Conservation (phyloP, 2,113 vertebrate species). For the Strix aluco region DNA sequence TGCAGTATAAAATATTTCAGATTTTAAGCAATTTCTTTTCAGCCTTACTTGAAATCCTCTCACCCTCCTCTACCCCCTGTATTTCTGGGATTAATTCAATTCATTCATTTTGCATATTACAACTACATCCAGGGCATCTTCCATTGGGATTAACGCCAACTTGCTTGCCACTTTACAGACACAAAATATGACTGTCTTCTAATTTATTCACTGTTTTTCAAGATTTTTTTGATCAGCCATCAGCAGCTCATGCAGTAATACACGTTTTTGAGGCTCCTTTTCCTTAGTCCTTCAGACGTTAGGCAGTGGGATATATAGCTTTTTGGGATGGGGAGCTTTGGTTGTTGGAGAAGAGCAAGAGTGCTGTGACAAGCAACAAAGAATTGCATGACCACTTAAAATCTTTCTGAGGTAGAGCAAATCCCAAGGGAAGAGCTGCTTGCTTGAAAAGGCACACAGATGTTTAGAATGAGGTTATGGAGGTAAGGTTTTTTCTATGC, state of each 20-base stretch:
- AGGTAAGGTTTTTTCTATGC: not conserved
- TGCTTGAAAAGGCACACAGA: not conserved
- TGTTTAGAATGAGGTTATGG: not conserved
- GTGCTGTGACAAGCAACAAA: not conserved
- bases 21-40: not conserved
- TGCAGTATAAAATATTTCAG: not conserved
- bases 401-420: not conserved
- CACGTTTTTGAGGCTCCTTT: not conserved
- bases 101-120: not conserved
- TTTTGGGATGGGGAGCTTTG: not conserved
- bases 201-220: not conserved
- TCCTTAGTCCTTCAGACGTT: not conserved
- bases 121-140: not conserved
- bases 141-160: not conserved
- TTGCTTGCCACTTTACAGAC: not conserved
- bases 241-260: not conserved
- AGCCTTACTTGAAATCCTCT: not conserved
- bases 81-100: not conserved
- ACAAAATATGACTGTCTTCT: not conserved
- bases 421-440: not conserved
- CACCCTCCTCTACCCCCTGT: accelerated
- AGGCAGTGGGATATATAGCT: not conserved
- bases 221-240: not conserved
- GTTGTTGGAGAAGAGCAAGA: not conserved
- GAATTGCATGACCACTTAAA: not conserved